Evolutionary conservation across 2,888 invertebrate species (phyloP), one percentile per base, ranked within the genome.

Genomic region (Glaucopsyche alexis): DNA sequence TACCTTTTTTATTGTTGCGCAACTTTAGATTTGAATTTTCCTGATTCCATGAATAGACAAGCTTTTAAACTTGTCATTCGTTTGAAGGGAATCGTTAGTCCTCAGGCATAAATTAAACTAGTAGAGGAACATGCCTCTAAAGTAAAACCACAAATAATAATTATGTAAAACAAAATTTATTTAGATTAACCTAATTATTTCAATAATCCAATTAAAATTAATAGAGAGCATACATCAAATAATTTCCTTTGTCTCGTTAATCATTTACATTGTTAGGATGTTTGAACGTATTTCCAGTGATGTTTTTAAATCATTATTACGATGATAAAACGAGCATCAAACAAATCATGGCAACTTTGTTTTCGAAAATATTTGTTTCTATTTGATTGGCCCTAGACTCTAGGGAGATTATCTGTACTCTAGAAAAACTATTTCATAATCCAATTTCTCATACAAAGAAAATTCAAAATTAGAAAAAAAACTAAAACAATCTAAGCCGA

Each of bases 401-500:
- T n/a, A n/a, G n/a, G n/a, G n/a, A n/a, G n/a, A n/a, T n/a, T n/a
- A n/a, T n/a, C 55, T 55, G 16, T 8, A 19, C 55, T 60, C 29
- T n/a, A n/a, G 47, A 47, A 47, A 29, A 60, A 60, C 13, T 6
- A 29, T 29, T 60, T 60, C 29, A 60, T 38, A 60, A 60, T 60
- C 60, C 60, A 60, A 60, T 60, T 6, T 60, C 60, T 29, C 60
- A 38, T 29, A 14, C 60, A 38, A 29, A 60, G 60, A 14, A 38
- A 38, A 60, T 14, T 6, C 7, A 11, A 60, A 60, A 60, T 60
- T 60, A 60, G 60, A 60, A 60, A 60, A 60, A 60, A 60, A 60
- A 60, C 60, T 60, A 60, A 38, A 60, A 60, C 60, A 60, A 60
- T 60, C 60, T 38, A 60, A 60, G 29, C 60, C 60, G 60, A 60